phyloP scores from a whole-genome alignment of 2,797 vertebrate genomes.

The Synaphobranchus kaupii region DNA sequence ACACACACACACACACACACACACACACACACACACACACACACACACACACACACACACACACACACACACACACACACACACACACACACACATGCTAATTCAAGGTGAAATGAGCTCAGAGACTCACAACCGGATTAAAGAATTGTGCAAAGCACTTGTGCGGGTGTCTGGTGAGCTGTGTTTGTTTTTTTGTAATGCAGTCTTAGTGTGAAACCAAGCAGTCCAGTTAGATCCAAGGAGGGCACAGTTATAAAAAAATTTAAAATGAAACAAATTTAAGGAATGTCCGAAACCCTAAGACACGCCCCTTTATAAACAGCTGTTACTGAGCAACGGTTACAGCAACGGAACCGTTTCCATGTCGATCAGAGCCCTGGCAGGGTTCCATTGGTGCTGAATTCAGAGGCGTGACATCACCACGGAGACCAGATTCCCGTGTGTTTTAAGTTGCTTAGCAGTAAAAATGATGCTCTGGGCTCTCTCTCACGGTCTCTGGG shows the following conservation, averaged over 20 bases:
- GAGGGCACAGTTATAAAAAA: not conserved
- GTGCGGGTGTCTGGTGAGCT: not conserved
- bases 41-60: not conserved
- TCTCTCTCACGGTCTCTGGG: not conserved
- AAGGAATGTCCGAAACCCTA: not conserved
- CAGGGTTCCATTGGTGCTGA: not conserved
- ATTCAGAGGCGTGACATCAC: not conserved
- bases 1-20: not conserved
- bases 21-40: not conserved
- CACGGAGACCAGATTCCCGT: not conserved
- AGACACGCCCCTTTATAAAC: not conserved
- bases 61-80: not conserved
- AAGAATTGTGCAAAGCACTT: no score
- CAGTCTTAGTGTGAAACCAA: not conserved
- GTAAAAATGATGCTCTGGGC: not conserved
- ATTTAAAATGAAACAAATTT: not conserved
- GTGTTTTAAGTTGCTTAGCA: not conserved
- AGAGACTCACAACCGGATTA: no score
- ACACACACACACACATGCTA: not conserved
- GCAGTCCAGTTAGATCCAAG: not conserved
- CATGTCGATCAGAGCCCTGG: not conserved
- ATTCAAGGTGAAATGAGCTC: no score
- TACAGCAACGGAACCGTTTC: not conserved
- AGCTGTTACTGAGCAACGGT: not conserved
- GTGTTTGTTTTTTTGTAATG: not conserved